Conservation (phyloP, 2,113 vertebrate genomes). For the Tautogolabrus adspersus region DNA sequence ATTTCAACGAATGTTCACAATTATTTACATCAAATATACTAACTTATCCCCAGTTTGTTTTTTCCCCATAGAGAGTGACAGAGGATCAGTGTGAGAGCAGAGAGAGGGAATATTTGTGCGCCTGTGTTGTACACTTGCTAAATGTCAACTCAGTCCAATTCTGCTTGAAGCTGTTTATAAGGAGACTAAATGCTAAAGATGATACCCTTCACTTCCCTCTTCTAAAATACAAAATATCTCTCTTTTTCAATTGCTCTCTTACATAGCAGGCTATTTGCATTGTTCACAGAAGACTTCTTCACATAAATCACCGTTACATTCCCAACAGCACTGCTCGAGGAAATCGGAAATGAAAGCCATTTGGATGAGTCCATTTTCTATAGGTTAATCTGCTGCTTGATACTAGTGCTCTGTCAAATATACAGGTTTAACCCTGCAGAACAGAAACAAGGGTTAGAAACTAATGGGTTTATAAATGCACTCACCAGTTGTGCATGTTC, state of each 20-base stretch:
- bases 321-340: neutral
- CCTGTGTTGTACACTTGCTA: constrained; percentile 57
- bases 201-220: constrained; percentile 27
- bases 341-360: constrained; percentile 23
- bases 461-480: constrained; percentile 16
- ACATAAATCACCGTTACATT: neutral
- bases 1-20: no score
- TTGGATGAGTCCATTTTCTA: neutral
- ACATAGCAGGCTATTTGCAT: neutral
- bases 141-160: constrained; percentile 70
- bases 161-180: constrained; percentile 44
- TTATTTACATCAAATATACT: no score
- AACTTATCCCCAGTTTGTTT: no score
- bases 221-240: constrained; percentile 15
- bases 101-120: constrained; percentile 17
- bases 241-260: neutral
- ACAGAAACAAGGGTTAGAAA: neutral
- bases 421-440: neutral
- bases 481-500: neutral
- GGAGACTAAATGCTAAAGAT: constrained; percentile 48
- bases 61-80: neutral
- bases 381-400: neutral
- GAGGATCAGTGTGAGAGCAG: constrained; percentile 9
- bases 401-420: neutral
- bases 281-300: neutral